Conservation (phyloP, 2,797 vertebrate species). For the Ficedula albicollis region DNA sequence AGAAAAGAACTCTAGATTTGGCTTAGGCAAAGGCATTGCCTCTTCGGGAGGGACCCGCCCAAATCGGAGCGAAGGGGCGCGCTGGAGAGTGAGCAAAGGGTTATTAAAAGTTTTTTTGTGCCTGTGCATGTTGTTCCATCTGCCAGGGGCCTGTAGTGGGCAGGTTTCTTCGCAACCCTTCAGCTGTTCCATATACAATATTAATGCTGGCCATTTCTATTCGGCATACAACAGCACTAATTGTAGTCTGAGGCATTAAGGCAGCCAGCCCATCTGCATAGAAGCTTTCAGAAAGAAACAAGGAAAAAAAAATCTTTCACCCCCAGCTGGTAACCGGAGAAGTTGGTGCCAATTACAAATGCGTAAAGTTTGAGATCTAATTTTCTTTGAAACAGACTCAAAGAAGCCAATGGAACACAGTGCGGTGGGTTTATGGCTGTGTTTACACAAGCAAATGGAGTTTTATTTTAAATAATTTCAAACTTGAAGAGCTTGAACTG, state of each 20-base stretch:
- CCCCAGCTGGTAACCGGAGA: conserved; percentile 82
- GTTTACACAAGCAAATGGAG: neutral
- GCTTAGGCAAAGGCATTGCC: conserved; percentile 82
- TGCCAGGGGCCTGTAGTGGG: conserved; percentile 87
- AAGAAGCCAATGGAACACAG: conserved; percentile 45
- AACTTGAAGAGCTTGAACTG: neutral
- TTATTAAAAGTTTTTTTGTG: conserved; percentile 80
- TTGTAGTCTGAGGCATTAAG: conserved; percentile 82
- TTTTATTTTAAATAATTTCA: neutral
- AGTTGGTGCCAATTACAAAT: conserved; percentile 84
- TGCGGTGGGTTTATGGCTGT: neutral
- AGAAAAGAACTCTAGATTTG: neutral
- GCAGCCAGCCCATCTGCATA: conserved; percentile 87
- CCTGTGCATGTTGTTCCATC: conserved; percentile 87
- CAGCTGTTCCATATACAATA: conserved; percentile 97
- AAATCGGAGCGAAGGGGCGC: conserved; percentile 26
- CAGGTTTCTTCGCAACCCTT: conserved; percentile 78
- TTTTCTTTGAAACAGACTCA: conserved; percentile 70
- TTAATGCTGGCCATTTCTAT: conserved; percentile 88
- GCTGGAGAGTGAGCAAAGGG: conserved; percentile 64
- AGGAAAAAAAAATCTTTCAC: conserved; percentile 72
- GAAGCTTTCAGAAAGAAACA: conserved; percentile 79
- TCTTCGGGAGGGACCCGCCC: conserved; percentile 73
- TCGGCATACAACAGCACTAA: conserved; percentile 81
- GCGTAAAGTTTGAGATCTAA: conserved; percentile 77